Evolutionary conservation across 2,888 invertebrate species (phyloP).

Genomic region (Geophilus truncorum): DNA sequence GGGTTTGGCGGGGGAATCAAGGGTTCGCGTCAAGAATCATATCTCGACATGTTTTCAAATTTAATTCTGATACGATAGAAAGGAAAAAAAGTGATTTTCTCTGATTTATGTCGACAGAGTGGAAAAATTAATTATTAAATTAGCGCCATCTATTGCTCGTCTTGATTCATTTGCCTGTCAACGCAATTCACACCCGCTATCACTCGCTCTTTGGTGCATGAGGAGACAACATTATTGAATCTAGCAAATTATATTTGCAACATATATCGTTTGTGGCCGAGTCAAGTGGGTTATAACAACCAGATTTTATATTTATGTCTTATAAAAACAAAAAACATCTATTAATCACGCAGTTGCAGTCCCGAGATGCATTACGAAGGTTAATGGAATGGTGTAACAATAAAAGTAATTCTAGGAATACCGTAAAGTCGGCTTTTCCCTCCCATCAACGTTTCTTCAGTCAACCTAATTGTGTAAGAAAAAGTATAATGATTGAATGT

Average conservation of each 20-base stretch:
- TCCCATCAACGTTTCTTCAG: no score
- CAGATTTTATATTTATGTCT: no score
- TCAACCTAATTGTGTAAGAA: no score
- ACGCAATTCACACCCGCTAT: constrained; percentile 18
- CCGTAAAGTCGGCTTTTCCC: no score
- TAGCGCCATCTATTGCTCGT: constrained; percentile 20
- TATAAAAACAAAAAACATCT: no score
- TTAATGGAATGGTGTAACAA: no score
- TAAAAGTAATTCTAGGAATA: no score
- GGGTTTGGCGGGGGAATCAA: no score
- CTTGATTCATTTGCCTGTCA: constrained; percentile 19
- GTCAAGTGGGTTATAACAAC: not conserved
- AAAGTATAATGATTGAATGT: no score
- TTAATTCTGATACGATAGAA: not conserved
- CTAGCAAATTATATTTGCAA: not conserved
- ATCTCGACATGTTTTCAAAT: not conserved
- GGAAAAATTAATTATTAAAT: constrained; percentile 27
- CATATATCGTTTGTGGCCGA: not conserved
- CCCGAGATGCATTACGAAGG: no score
- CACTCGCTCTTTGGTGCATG: constrained; percentile 11
- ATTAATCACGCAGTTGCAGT: no score
- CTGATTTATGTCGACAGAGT: constrained; percentile 24
- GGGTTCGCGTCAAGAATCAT: not conserved
- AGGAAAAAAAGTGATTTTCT: not conserved
- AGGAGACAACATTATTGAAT: not conserved